Percentiles rank a stretch among this genome's conserved stretches.
Conservation (phyloP, 2,113 vertebrate genomes). For the Oxygymnocypris stewartii region DNA sequence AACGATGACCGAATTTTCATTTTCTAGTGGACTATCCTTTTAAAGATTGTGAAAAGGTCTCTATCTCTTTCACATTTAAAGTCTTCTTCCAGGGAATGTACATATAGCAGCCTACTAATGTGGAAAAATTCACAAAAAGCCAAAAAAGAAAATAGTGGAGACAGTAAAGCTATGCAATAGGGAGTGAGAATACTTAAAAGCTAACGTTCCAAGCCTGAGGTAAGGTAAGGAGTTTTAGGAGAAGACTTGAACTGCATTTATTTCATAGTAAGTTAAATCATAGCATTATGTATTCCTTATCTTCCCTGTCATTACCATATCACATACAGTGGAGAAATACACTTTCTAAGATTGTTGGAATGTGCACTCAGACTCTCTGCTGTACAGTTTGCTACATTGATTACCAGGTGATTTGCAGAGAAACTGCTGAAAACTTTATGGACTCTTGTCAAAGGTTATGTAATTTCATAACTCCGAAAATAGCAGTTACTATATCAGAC, state of each 20-base stretch:
- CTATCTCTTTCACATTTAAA: not conserved
- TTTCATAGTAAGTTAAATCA: conserved; percentile 25
- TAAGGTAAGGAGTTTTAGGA: conserved; percentile 17
- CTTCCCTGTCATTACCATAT: conserved; percentile 25
- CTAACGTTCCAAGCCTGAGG: conserved; percentile 13
- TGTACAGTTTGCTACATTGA: not conserved
- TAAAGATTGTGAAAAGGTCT: conserved; percentile 1
- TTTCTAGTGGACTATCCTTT: not conserved
- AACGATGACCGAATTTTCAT: not conserved
- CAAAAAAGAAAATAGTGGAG: not conserved
- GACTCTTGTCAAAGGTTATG: conserved; percentile 1
- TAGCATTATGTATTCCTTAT: conserved; percentile 10
- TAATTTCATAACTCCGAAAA: conserved; percentile 29
- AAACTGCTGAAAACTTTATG: not conserved
- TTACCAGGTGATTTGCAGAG: conserved; percentile 3
- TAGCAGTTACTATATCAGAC: conserved; percentile 24
- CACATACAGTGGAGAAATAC: not conserved
- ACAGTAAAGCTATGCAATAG: not conserved
- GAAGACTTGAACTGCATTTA: conserved; percentile 21
- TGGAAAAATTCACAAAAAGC: not conserved
- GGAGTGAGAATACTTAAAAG: conserved; percentile 14
- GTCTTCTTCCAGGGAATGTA: not conserved
- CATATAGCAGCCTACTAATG: not conserved
- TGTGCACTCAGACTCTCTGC: conserved; percentile 17
- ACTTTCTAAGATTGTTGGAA: conserved; percentile 9